A percentile compares a stretch with the other conserved stretches of the same genome.
Evolutionary conservation across 2,888 invertebrate species (phyloP).

Genomic region (Aphodius granarius): DNA sequence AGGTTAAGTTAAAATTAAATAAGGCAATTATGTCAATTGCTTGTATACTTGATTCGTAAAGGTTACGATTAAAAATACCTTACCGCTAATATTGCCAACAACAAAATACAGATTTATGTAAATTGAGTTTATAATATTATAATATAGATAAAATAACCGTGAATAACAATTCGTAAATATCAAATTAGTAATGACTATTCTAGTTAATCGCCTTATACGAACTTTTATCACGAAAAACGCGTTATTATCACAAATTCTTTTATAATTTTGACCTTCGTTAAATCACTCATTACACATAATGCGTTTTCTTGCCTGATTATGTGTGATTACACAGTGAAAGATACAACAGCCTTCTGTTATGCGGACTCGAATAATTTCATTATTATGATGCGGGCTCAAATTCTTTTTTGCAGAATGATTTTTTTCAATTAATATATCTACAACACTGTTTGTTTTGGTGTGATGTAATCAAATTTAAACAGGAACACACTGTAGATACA

Average conservation of each 20-base stretch:
- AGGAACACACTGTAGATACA: not conserved
- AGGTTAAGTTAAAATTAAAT: not conserved
- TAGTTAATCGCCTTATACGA: not conserved
- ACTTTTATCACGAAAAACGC: not conserved
- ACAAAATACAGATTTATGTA: not conserved
- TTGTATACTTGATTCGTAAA: not conserved
- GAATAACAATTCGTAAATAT: too few species aligned
- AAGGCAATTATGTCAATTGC: not conserved
- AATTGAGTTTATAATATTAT: too few species aligned
- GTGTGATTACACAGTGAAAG: not conserved
- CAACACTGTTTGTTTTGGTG: too few species aligned
- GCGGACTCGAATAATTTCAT: not conserved
- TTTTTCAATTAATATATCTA: too few species aligned
- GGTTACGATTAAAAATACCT: not conserved
- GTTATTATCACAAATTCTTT: not conserved
- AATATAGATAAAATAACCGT: too few species aligned
- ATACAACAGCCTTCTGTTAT: not conserved
- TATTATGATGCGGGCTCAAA: not conserved
- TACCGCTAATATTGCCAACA: not conserved
- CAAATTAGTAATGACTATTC: too few species aligned
- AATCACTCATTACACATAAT: not conserved
- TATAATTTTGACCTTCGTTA: not conserved
- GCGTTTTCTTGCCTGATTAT: not conserved
- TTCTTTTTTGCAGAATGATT: too few species aligned
- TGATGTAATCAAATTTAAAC: not conserved